Evolutionary conservation across 2,888 invertebrate genomes (phyloP).

Genomic region (Pachycephus smyrnensis): DNA sequence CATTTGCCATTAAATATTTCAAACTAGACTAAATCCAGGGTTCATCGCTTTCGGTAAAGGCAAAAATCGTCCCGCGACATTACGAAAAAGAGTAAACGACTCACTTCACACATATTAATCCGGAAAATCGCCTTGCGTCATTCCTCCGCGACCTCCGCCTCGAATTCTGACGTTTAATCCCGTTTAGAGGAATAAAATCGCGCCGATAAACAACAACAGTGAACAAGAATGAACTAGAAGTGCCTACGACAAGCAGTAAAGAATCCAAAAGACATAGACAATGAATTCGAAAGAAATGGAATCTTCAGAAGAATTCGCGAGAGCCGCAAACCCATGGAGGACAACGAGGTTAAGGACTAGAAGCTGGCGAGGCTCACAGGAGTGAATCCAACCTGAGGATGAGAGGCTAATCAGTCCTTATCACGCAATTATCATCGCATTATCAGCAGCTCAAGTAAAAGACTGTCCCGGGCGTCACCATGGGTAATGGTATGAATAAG

Average conservation of each 20-base stretch:
- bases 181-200: conserved; percentile 1
- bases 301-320: not conserved
- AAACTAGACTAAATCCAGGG: not conserved
- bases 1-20: not conserved
- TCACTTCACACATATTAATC: not conserved
- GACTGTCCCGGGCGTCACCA: conserved; percentile 62
- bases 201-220: not conserved
- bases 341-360: not conserved
- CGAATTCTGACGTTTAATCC: not conserved
- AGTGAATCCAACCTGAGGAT: not conserved
- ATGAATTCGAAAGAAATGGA: conserved; percentile 7
- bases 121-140: not conserved
- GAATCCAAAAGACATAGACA: conserved; percentile 2
- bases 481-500: conserved; percentile 95
- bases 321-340: not conserved
- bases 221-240: conserved; percentile 7
- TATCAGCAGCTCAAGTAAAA: not conserved
- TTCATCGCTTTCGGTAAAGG: not conserved
- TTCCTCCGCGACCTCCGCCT: not conserved
- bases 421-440: not conserved
- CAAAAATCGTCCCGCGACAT: not conserved
- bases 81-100: not conserved
- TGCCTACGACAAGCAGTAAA: conserved; percentile 6
- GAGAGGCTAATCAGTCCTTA: not conserved
- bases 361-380: not conserved